Evolutionary conservation across 2,113 vertebrate species (phyloP), one percentile per base, ranked within the genome.

Genomic region (Machaerirhynchus nigripectus): DNA sequence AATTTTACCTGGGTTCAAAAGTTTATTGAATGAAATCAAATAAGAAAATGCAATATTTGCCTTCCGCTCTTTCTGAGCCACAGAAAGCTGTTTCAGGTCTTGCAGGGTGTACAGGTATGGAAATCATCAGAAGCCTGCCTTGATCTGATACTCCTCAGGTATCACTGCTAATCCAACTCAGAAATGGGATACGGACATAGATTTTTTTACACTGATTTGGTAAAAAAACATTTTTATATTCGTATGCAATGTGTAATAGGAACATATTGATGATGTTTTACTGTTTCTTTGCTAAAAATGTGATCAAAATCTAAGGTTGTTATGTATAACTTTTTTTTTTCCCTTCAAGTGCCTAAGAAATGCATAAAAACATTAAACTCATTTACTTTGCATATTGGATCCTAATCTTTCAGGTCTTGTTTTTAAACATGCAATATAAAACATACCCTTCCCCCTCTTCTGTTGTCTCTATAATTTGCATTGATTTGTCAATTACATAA

Each of bases 361-460:
- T 63, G 1, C 42, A n/a, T 8, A 65, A 46, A 75, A 91, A 18
- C 3, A 9, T 67, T 50, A 27, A 57, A 59, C 1, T 35, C 67
- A 30, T 8, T 68, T 68, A 46, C 18, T 80, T 80, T 64, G 37
- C 9, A 39, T 55, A 30, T 33, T 40, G 5, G 4, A 71, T 35
- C 14, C 30, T 64, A 47, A 1, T 52, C 52, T 67, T 70, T 75
- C 23, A 39, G 2, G 18, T 76, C 5, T 74, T 20, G 4, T 6
- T 59, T 77, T 74, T 22, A 64, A 60, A 76, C 0, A 1, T 24
- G 4, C 11, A 18, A 23, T 47, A 19, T 42, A 70, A 79, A 39
- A 50, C 1, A 18, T 13, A 26, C 2, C 7, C 24, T 63, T 28
- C 6, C 3, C 4, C 6, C 7, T 60, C 10, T 47, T 56, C 4